Percentiles rank a stretch among this genome's conserved stretches.
phyloP scores from a whole-genome alignment of 2,797 vertebrate genomes.

The Eleutherodactylus coqui region DNA sequence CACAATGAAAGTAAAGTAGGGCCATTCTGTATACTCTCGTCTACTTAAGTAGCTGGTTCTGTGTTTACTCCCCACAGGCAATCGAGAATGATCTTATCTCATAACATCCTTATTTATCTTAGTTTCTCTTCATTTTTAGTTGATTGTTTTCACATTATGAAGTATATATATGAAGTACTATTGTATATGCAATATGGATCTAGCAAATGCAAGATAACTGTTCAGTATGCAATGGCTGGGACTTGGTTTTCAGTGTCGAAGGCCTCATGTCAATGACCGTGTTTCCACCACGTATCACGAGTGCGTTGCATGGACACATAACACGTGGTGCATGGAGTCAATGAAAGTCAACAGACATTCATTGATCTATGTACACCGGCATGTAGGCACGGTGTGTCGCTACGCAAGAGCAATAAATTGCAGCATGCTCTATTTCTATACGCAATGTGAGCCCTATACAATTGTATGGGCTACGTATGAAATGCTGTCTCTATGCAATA shows the following conservation, averaged over 20 bases:
- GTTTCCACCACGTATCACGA: too few relatives aligned
- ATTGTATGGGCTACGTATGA: too few relatives aligned
- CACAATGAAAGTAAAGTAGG: conserved; percentile 70
- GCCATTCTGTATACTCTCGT: conserved; percentile 65
- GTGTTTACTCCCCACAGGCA: background rate
- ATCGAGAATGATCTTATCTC: conserved; percentile 6
- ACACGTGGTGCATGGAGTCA: too few relatives aligned
- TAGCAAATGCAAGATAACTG: background rate
- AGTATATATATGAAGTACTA: background rate
- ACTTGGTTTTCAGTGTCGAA: background rate
- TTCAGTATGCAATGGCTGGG: background rate
- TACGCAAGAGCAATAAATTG: too few relatives aligned
- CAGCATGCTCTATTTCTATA: too few relatives aligned
- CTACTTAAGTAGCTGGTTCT: background rate
- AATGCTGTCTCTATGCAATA: too few relatives aligned
- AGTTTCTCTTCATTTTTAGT: background rate
- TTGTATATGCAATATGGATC: background rate
- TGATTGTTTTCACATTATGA: conserved; percentile 27
- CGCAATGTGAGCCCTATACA: too few relatives aligned
- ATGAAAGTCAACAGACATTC: too few relatives aligned
- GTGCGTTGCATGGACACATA: too few relatives aligned
- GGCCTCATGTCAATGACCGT: too few relatives aligned
- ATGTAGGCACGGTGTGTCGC: too few relatives aligned
- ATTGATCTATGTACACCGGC: too few relatives aligned
- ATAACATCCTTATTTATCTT: conserved; percentile 1